Evolutionary conservation across 2,888 invertebrate genomes (phyloP).

Genomic region (Lycia hirtaria): DNA sequence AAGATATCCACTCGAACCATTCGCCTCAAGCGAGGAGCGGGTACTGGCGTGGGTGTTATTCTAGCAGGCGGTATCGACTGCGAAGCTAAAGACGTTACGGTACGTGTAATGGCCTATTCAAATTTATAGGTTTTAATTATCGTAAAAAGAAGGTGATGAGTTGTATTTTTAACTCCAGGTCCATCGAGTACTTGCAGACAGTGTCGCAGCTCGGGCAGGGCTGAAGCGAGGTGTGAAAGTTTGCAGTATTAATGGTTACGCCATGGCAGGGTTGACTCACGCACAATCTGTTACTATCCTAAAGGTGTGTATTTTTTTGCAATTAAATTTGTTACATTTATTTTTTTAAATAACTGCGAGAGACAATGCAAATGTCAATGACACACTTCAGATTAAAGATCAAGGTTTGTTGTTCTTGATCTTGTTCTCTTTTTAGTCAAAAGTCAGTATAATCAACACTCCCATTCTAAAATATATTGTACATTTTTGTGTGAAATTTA

Average conservation of each 20-base stretch:
- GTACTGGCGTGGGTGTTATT: constrained; percentile 92
- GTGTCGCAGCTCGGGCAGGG: constrained; percentile 94
- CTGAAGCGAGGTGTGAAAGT: constrained; percentile 95
- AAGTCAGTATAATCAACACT: no score
- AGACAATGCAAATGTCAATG: no score
- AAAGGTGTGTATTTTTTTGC: constrained; percentile 86
- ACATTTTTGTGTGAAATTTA: background rate
- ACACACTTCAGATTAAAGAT: no score
- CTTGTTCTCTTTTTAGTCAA: no score
- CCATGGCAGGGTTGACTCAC: constrained; percentile 93
- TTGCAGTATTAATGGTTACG: constrained; percentile 94
- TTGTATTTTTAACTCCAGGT: constrained; percentile 82
- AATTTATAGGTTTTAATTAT: constrained; percentile 12
- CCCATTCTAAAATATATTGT: no score
- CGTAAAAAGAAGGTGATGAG: constrained; percentile 7
- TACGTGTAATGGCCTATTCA: constrained; percentile 66
- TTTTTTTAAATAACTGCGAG: no score
- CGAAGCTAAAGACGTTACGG: constrained; percentile 96
- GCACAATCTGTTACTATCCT: constrained; percentile 94
- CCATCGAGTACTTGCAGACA: constrained; percentile 93
- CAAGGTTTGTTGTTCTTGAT: no score
- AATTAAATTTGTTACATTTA: background rate
- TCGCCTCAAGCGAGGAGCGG: constrained; percentile 70
- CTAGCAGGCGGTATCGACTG: constrained; percentile 96
- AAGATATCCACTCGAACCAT: constrained; percentile 63